A percentile compares a stretch with the other conserved stretches of the same genome.
phyloP scores from a whole-genome alignment of 2,797 vertebrate genomes.

The Microchirus variegatus region DNA sequence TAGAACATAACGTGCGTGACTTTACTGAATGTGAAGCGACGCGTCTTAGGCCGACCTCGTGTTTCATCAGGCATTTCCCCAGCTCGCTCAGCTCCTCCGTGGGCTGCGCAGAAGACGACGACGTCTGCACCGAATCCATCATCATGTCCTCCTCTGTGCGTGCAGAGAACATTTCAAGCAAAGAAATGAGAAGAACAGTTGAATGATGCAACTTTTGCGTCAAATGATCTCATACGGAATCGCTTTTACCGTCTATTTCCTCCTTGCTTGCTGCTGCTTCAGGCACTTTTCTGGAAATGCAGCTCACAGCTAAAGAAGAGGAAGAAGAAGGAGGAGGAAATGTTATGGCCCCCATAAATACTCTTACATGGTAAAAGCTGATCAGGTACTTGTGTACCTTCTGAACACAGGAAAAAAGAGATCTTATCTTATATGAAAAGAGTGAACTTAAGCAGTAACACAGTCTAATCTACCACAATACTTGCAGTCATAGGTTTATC shows the following conservation, averaged over 20 bases:
- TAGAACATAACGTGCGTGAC: neutral
- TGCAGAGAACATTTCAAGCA: constrained; percentile 23
- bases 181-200: neutral
- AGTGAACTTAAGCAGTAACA: no score
- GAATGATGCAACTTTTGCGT: neutral
- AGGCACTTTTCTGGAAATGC: constrained; percentile 87
- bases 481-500: no score
- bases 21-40: neutral
- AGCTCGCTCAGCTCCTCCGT: constrained; percentile 91
- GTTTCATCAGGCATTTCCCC: constrained; percentile 90
- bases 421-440: neutral
- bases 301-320: constrained; percentile 84
- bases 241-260: constrained; percentile 77
- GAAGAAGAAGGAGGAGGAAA: constrained; percentile 17
- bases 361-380: constrained; percentile 19
- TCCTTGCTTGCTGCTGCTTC: constrained; percentile 82
- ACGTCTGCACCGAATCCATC: constrained; percentile 82
- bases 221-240: neutral
- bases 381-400: constrained; percentile 12
- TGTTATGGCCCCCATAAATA: constrained; percentile 21
- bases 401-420: neutral
- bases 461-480: no score
- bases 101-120: constrained; percentile 68
- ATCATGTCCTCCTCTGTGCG: constrained; percentile 88
- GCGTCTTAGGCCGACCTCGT: constrained; percentile 83